Percentiles rank a stretch among this genome's conserved stretches.
Conservation (phyloP, 1,140 invertebrate species). For the Hetaerina americana region DNA sequence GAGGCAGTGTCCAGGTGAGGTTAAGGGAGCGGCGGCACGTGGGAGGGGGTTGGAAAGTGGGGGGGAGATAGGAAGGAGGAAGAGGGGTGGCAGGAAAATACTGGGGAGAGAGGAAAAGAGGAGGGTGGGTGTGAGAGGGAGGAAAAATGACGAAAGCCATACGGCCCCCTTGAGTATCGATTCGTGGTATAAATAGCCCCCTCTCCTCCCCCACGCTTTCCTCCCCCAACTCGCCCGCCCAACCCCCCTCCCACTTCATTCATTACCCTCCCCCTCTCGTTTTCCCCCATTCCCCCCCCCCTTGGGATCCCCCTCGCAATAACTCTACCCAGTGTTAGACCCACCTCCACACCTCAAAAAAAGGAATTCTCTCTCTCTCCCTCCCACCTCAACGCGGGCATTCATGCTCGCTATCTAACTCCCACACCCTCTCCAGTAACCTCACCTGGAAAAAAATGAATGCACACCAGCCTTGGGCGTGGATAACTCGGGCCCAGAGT, state of each 20-base stretch:
- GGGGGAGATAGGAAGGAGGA: not conserved
- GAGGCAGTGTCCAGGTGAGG: too few relatives aligned
- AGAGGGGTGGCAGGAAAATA: not conserved
- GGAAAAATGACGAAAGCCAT: not conserved
- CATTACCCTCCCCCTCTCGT: too few relatives aligned
- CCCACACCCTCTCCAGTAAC: too few relatives aligned
- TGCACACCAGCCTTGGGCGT: too few relatives aligned
- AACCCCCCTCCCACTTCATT: not conserved
- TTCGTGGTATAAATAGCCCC: not conserved
- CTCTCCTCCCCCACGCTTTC: not conserved
- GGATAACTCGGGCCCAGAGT: too few relatives aligned
- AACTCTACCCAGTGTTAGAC: not conserved
- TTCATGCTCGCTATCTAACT: too few relatives aligned
- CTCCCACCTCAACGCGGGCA: not conserved
- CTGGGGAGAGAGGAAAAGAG: not conserved
- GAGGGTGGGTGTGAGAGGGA: not conserved
- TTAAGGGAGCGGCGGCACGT: not conserved
- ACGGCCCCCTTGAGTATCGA: not conserved
- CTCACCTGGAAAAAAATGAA: too few relatives aligned
- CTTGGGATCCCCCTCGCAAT: not conserved
- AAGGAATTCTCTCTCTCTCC: too few relatives aligned
- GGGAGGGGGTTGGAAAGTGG: too few relatives aligned
- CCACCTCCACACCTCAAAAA: not conserved
- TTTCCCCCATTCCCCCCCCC: not conserved
- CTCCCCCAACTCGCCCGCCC: not conserved